Evolutionary conservation across 2,888 invertebrate genomes (phyloP).

Genomic region (Hirtodrosophila duncani): DNA sequence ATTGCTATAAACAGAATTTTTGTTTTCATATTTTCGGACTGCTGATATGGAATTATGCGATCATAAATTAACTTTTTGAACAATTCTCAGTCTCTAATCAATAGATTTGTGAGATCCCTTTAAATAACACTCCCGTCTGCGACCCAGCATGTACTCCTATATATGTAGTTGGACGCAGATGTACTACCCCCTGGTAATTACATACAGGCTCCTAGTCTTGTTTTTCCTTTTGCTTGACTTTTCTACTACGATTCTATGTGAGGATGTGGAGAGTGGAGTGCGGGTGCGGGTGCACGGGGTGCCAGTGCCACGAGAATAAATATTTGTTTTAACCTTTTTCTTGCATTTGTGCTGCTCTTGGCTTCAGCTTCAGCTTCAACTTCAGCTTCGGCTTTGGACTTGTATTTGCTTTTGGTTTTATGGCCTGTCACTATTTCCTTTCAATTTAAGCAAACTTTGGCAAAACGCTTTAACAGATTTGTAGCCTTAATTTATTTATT

Average conservation of each 20-base stretch:
- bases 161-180: slow-evolving; percentile 66
- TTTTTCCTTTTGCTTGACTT: not conserved
- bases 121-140: not conserved
- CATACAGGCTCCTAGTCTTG: slow-evolving; percentile 45
- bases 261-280: no score
- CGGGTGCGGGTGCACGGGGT: no score
- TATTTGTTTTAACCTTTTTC: slow-evolving; percentile 68
- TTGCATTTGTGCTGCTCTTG: slow-evolving; percentile 50
- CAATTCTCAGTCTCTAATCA: no score
- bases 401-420: slow-evolving; percentile 66
- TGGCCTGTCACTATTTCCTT: slow-evolving; percentile 63
- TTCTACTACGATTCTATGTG: not conserved
- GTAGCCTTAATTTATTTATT: slow-evolving; percentile 70
- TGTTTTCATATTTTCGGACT: no score
- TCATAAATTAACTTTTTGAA: no score
- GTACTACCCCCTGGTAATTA: slow-evolving; percentile 65
- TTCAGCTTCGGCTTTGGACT: slow-evolving; percentile 27
- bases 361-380: no score
- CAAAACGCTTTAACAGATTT: slow-evolving; percentile 52
- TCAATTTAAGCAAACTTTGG: slow-evolving; percentile 65
- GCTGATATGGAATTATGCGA: no score
- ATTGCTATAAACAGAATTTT: no score
- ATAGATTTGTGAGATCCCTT: no score
- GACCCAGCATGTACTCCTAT: slow-evolving; percentile 10
- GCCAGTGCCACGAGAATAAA: slow-evolving; percentile 38